Percentiles rank a stretch among this genome's conserved stretches.
Conservation (phyloP, 2,888 invertebrate genomes). For the Drosophila nigricruria region DNA sequence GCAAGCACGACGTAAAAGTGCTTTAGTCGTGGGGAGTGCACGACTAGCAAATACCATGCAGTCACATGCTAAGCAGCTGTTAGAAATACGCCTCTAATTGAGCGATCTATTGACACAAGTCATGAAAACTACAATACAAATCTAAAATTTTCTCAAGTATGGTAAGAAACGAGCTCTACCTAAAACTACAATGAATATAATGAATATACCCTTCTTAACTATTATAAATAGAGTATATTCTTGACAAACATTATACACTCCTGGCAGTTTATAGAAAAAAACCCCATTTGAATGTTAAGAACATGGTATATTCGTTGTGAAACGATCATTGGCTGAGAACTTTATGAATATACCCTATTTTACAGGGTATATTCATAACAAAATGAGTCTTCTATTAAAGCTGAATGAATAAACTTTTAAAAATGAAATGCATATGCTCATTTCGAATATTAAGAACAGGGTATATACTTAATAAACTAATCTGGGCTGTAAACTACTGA, state of each 20-base stretch:
- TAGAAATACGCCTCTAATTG: not conserved
- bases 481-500: not conserved
- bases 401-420: not conserved
- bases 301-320: not conserved
- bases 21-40: not conserved
- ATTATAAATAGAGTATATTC: not conserved
- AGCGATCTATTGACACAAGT: not conserved
- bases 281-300: not conserved
- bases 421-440: not conserved
- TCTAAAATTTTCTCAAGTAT: no score
- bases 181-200: not conserved
- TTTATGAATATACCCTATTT: not conserved
- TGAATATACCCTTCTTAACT: not conserved
- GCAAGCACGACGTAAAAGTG: not conserved
- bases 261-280: not conserved
- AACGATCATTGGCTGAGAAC: no score
- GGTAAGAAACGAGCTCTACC: no score
- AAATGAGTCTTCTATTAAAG: not conserved
- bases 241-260: not conserved
- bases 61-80: not conserved
- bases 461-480: not conserved
- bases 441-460: not conserved
- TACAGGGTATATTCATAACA: not conserved
- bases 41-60: not conserved
- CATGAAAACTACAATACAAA: not conserved